A percentile compares a stretch with the other conserved stretches of the same genome.
phyloP scores from a whole-genome alignment of 1,140 invertebrate species.

The Drosophila triauraria region DNA sequence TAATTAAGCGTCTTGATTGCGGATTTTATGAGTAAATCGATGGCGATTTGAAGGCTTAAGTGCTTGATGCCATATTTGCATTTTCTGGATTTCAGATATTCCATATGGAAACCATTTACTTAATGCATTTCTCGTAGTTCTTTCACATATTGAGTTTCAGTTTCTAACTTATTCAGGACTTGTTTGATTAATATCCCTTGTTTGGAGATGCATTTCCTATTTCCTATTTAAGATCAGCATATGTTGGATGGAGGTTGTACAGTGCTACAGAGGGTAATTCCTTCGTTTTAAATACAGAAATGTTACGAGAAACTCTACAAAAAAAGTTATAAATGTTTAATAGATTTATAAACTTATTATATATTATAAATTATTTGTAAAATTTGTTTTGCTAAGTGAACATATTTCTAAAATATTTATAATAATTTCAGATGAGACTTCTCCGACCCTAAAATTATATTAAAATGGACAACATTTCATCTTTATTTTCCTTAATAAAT shows the following conservation, averaged over 20 bases:
- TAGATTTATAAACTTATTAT: not conserved
- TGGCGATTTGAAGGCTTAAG: constrained; percentile 24
- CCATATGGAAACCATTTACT: not conserved
- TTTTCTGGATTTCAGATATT: not conserved
- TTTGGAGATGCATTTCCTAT: constrained; percentile 7
- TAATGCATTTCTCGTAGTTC: constrained; percentile 1
- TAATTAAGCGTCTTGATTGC: constrained; percentile 48
- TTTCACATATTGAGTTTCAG: constrained; percentile 2
- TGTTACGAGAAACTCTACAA: not conserved
- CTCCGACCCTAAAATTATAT: too few species aligned
- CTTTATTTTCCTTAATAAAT: too few species aligned
- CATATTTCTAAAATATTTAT: too few species aligned
- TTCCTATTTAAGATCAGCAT: constrained; percentile 14
- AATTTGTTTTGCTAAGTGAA: not conserved
- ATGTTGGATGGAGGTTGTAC: constrained; percentile 24
- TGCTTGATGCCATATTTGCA: constrained; percentile 4
- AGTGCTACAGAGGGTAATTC: not conserved
- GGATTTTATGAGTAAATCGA: constrained; percentile 2
- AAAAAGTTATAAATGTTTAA: not conserved
- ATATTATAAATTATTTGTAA: not conserved
- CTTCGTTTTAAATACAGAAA: not conserved
- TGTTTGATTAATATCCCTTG: not conserved
- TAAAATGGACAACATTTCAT: too few species aligned
- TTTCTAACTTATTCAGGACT: not conserved
- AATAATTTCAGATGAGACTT: too few species aligned